Evolutionary conservation across 2,888 invertebrate genomes (phyloP).

Genomic region (Hypena proboscidalis): DNA sequence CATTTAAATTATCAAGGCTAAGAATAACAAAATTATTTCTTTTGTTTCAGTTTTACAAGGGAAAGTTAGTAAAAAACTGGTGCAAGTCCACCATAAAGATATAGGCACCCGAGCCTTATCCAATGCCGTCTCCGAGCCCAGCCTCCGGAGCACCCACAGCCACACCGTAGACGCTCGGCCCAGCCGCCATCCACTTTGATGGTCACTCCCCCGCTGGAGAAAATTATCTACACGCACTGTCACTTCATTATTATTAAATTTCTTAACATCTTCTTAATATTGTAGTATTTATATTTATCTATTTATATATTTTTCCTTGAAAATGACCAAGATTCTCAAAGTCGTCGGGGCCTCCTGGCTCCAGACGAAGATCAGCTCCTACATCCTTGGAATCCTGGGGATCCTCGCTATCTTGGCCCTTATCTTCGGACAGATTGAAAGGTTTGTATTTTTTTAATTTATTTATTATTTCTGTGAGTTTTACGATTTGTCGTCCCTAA

Average conservation of each 20-base stretch:
- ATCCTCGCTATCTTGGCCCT: constrained; percentile 88
- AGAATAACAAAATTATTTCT: constrained; percentile 13
- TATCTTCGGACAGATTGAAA: constrained; percentile 89
- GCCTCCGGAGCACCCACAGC: constrained; percentile 52
- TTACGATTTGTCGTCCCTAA: too few species aligned
- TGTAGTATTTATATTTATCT: constrained; percentile 64
- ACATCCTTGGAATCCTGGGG: constrained; percentile 88
- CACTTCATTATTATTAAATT: constrained; percentile 85
- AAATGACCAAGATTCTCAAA: constrained; percentile 88
- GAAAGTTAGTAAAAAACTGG: constrained; percentile 56
- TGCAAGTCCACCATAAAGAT: constrained; percentile 56
- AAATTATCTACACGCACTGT: constrained; percentile 78
- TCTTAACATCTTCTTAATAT: constrained; percentile 81
- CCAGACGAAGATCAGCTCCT: constrained; percentile 90
- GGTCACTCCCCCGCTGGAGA: constrained; percentile 75
- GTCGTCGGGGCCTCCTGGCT: constrained; percentile 92
- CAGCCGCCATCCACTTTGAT: constrained; percentile 73
- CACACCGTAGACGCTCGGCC: constrained; percentile 63
- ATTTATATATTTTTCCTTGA: constrained; percentile 39
- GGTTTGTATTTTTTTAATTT: constrained; percentile 66
- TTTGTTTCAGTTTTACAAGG: constrained; percentile 77
- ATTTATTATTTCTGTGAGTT: background rate
- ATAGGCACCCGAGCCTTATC: constrained; percentile 51
- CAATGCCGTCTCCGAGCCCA: constrained; percentile 68
- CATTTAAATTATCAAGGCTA: too few species aligned